Conservation (phyloP, 2,888 invertebrate species). For the Ophion ventricosus region DNA sequence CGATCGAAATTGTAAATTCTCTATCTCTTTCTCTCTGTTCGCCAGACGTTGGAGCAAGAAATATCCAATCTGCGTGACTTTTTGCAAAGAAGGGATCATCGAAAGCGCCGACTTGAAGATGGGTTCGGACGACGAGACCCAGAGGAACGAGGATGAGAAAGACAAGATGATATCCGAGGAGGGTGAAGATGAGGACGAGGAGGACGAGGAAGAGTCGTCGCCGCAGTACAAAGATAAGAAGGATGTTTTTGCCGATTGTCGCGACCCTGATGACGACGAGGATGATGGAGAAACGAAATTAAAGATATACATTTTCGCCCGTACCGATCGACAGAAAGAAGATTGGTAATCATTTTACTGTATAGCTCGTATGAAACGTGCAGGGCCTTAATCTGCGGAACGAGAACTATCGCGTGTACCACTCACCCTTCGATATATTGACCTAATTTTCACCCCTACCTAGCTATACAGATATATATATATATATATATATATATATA, state of each 20-base stretch:
- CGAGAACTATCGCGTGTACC: background rate
- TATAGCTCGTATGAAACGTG: background rate
- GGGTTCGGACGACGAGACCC: constrained; percentile 79
- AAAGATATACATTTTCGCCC: constrained; percentile 87
- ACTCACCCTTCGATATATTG: background rate
- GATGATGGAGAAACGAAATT: constrained; percentile 73
- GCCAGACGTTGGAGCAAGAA: constrained; percentile 94
- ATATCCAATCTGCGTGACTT: constrained; percentile 93
- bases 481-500: background rate
- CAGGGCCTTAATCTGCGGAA: too few relatives aligned
- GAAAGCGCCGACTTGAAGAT: constrained; percentile 76
- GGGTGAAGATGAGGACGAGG: constrained; percentile 72
- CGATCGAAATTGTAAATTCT: background rate
- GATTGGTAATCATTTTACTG: constrained; percentile 88
- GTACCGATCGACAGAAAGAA: constrained; percentile 95
- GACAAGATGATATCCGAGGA: constrained; percentile 82
- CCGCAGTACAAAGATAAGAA: constrained; percentile 73
- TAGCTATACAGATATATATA: background rate
- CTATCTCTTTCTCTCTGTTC: background rate
- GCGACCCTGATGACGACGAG: constrained; percentile 65
- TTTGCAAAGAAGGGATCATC: constrained; percentile 83
- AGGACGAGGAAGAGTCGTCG: constrained; percentile 80
- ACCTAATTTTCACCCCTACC: constrained; percentile 26
- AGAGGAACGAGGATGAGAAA: constrained; percentile 75
- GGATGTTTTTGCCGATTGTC: constrained; percentile 77